These are phyloP conservation scores for Gadopsis marmoratus DNA, from an alignment of 2,797 vertebrate species.

Conservation along the genomic window DNA sequence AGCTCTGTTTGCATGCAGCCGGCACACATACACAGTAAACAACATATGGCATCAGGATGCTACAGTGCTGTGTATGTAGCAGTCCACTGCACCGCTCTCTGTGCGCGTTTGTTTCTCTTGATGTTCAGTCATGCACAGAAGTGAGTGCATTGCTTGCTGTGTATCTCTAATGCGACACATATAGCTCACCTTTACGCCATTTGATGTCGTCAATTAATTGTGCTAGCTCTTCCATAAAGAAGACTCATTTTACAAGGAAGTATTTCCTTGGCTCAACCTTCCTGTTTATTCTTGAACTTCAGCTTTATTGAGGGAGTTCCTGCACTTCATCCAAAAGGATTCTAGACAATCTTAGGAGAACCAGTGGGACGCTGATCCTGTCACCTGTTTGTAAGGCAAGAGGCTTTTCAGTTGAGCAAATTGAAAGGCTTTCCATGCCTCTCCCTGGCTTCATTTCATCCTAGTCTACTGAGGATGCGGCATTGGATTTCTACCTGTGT, in stretches of 20 bases:
- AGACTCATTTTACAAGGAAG: neutral
- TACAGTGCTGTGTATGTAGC: slow-evolving; percentile 19
- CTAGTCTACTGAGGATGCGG: neutral
- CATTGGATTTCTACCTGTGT: neutral
- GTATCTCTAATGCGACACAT: slow-evolving; percentile 10
- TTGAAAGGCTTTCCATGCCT: slow-evolving; percentile 3
- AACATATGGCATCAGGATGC: slow-evolving; percentile 50
- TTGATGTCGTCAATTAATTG: neutral
- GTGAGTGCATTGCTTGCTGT: slow-evolving; percentile 14
- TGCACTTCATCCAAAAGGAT: neutral
- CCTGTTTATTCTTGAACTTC: neutral
- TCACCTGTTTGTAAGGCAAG: slow-evolving; percentile 13
- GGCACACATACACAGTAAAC: slow-evolving; percentile 42
- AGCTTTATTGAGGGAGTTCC: slow-evolving; percentile 12
- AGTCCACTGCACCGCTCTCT: slow-evolving; percentile 3
- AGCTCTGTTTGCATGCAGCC: slow-evolving; percentile 43
- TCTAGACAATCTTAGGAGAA: slow-evolving; percentile 25
- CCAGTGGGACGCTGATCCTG: neutral
- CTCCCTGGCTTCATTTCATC: slow-evolving; percentile 24
- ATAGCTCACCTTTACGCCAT: neutral
- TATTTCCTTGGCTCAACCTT: neutral
- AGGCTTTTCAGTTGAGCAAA: neutral
- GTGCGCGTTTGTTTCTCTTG: slow-evolving; percentile 9
- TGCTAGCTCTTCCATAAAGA: neutral
- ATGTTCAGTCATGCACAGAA: slow-evolving; percentile 18